Conservation (phyloP, 2,797 vertebrate genomes). For the Miichthys miiuy region DNA sequence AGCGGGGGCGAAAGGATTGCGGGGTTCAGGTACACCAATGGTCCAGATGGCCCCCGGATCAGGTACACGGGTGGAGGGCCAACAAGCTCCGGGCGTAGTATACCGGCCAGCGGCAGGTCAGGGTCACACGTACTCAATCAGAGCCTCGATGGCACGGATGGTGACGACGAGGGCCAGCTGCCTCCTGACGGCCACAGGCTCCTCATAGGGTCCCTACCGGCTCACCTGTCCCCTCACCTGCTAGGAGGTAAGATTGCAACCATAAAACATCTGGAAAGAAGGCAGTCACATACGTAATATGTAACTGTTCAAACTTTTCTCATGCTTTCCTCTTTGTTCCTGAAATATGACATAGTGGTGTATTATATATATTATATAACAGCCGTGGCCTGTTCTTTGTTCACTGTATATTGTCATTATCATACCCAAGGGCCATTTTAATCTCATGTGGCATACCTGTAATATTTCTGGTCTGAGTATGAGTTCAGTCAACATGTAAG, state of each 20-base stretch:
- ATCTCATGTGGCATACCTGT: background rate
- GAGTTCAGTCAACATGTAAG: slow-evolving; percentile 17
- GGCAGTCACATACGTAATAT: background rate
- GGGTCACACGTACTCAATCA: slow-evolving; percentile 81
- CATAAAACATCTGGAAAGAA: slow-evolving; percentile 3
- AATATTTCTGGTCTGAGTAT: background rate
- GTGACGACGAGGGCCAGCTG: slow-evolving; percentile 71
- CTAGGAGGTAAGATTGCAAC: slow-evolving; percentile 90
- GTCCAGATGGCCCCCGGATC: slow-evolving; percentile 82
- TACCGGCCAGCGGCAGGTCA: slow-evolving; percentile 89
- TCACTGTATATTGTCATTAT: background rate
- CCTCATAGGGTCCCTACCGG: slow-evolving; percentile 92
- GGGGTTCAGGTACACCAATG: slow-evolving; percentile 84
- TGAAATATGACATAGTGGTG: background rate
- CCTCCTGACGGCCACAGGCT: slow-evolving; percentile 88
- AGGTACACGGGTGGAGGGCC: slow-evolving; percentile 79
- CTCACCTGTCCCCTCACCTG: slow-evolving; percentile 94
- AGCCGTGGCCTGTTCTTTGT: background rate
- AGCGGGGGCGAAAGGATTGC: slow-evolving; percentile 81
- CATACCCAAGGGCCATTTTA: background rate
- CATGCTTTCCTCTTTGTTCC: background rate
- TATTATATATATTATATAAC: background rate
- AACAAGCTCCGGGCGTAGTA: slow-evolving; percentile 83
- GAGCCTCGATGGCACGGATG: slow-evolving; percentile 86
- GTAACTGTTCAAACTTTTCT: background rate